phyloP scores from a whole-genome alignment of 2,888 invertebrate genomes.

The Meliscaeva auricollis region DNA sequence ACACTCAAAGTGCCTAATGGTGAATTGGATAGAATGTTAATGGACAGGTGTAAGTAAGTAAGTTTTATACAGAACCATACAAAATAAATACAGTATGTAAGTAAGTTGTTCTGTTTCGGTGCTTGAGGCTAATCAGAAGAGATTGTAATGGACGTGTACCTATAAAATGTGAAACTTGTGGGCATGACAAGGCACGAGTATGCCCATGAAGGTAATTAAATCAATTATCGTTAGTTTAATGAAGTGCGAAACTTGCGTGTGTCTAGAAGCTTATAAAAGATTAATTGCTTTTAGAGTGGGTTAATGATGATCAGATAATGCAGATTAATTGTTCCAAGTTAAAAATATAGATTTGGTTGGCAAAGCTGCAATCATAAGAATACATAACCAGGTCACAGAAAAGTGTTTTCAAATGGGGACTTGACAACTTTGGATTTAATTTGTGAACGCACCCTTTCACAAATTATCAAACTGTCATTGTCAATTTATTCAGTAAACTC shows the following conservation, averaged over 20 bases:
- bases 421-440: too few relatives aligned
- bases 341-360: background rate
- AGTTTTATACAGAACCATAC: too few relatives aligned
- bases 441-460: too few relatives aligned
- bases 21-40: too few relatives aligned
- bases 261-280: background rate
- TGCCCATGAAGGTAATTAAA: background rate
- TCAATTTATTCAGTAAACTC: too few relatives aligned
- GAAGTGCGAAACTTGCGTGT: slow-evolving; percentile 36
- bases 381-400: too few relatives aligned
- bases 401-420: too few relatives aligned
- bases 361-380: too few relatives aligned
- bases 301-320: slow-evolving; percentile 5
- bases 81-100: background rate
- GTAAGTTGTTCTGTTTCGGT: background rate
- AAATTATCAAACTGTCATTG: too few relatives aligned
- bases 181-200: background rate
- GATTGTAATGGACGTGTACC: slow-evolving; percentile 18
- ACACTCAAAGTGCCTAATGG: slow-evolving; percentile 11
- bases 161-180: slow-evolving; percentile 10
- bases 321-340: background rate
- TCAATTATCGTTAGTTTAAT: slow-evolving; percentile 14
- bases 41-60: too few relatives aligned
- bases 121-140: slow-evolving; percentile 40
- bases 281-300: slow-evolving; percentile 18